Percentiles rank a stretch among this genome's conserved stretches.
Conservation (phyloP, 1,140 invertebrate species). For the Zaprionus lachaisei region DNA sequence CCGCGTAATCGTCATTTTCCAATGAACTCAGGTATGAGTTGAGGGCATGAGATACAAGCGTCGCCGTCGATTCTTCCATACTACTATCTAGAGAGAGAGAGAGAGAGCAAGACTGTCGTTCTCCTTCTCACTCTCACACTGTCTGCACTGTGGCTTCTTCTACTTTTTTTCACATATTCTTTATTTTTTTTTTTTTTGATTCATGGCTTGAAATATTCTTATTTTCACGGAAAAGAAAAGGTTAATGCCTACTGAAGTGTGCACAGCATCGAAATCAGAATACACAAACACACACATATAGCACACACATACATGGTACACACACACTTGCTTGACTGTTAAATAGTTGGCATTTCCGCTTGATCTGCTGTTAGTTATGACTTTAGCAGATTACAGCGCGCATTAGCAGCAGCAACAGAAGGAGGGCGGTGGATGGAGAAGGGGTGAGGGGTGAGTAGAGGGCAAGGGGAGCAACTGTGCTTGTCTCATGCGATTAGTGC, state of each 20-base stretch:
- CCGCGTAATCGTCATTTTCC: slow-evolving; percentile 80
- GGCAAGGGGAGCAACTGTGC: neutral
- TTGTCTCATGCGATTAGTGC: neutral
- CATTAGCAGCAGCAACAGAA: slow-evolving; percentile 16
- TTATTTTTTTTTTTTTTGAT: slow-evolving; percentile 63
- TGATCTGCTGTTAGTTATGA: slow-evolving; percentile 53
- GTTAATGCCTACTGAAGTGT: slow-evolving; percentile 81
- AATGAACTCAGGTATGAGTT: slow-evolving; percentile 68
- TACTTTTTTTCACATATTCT: slow-evolving; percentile 40
- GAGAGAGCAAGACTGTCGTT: neutral
- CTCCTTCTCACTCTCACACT: neutral
- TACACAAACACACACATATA: slow-evolving; percentile 32
- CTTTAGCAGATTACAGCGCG: slow-evolving; percentile 36
- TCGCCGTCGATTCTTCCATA: slow-evolving; percentile 57
- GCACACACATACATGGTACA: slow-evolving; percentile 21
- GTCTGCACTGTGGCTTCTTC: slow-evolving; percentile 12
- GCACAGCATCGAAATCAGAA: slow-evolving; percentile 66
- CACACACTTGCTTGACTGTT: neutral
- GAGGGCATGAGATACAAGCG: slow-evolving; percentile 69
- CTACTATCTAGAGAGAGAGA: neutral
- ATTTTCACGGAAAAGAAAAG: slow-evolving; percentile 73
- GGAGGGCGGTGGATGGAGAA: neutral
- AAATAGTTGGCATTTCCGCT: slow-evolving; percentile 69
- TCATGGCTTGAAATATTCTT: slow-evolving; percentile 69
- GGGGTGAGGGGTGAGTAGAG: neutral